Base-by-base conservation (phyloP, 2,888 invertebrate genomes). In the Biston betularia region DNA sequence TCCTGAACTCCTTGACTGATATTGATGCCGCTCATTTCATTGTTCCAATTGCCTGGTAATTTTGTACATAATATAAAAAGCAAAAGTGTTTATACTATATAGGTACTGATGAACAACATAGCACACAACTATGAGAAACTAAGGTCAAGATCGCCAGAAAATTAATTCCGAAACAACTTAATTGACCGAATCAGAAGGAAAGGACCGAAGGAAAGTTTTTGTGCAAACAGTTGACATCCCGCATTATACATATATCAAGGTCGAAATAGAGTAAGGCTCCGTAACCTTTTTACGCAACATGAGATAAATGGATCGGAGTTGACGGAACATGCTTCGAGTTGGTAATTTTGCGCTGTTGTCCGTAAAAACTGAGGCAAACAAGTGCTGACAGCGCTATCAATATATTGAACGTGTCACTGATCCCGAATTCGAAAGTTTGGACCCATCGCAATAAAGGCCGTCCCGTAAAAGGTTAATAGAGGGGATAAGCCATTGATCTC, bases 401-500 rank as follows among this genome's bases (percentile, higher is more conserved):
- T 52, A 53, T 54, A 67, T 69, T 70, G 38, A 35, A 63, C 63
- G 56, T 62, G 53, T 69, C 56, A 52, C 56, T 52, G 63, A 60
- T 24, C 65, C 34, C 42, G 46, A 53, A 58, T 64, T 52, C 56
- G 61, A 56, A 54, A 56, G 40, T 62, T 62, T 42, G 49, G 53
- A 49, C 50, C 65, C 50, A 58, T 52, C 63, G 61, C 59, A 42
- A 56, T 59, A 59, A 40, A 57, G 10, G 46, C 61, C 55, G 68
- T 64, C 53, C 65, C 61, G 40, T 50, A 52, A 45, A 69, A 68
- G 68, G 64, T 69, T 53, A 64, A 48, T 48, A 35, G 64, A 66
- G 64, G 65, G 71, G 60, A 68, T 57, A 48, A 68, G 69, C 59
- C 67, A 69, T 68, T 70, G 67, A 70, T 70, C 67, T 65, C 61